phyloP scores from a whole-genome alignment of 2,113 vertebrate genomes.

The Fulmarus glacialis region DNA sequence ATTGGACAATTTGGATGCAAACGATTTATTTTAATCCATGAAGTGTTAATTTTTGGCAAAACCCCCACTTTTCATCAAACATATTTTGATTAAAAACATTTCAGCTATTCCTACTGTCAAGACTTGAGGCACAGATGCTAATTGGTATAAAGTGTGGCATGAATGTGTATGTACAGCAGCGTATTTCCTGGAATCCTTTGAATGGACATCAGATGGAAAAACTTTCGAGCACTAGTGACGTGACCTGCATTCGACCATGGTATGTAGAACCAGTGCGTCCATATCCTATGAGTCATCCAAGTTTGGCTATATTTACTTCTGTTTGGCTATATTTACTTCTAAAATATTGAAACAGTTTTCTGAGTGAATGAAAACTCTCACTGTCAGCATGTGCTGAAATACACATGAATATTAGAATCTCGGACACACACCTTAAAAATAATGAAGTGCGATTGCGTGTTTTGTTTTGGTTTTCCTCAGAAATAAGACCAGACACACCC shows the following conservation, averaged over 20 bases:
- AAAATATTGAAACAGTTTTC: not conserved
- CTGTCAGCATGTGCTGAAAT: not conserved
- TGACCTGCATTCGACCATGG: not conserved
- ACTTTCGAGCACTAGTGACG: not conserved
- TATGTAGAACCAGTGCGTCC: not conserved
- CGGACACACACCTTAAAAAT: not conserved
- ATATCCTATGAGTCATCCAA: not conserved
- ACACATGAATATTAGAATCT: not conserved
- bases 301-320: not conserved
- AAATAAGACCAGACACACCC: not conserved
- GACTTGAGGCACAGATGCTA: not conserved
- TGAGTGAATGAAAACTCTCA: not conserved
- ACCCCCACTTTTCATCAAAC: not conserved
- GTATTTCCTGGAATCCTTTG: slow-evolving; percentile 3
- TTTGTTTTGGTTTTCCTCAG: not conserved
- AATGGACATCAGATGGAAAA: not conserved
- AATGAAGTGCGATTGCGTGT: not conserved
- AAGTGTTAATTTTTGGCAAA: not conserved
- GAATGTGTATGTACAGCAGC: not conserved
- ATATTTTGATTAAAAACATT: slow-evolving; percentile 26
- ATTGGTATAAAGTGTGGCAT: not conserved
- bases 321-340: not conserved
- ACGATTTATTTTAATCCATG: not conserved
- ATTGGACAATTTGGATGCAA: not conserved
- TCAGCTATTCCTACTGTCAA: not conserved